Base-by-base conservation (phyloP, 2,113 vertebrate species). In the Microtus ochrogaster region DNA sequence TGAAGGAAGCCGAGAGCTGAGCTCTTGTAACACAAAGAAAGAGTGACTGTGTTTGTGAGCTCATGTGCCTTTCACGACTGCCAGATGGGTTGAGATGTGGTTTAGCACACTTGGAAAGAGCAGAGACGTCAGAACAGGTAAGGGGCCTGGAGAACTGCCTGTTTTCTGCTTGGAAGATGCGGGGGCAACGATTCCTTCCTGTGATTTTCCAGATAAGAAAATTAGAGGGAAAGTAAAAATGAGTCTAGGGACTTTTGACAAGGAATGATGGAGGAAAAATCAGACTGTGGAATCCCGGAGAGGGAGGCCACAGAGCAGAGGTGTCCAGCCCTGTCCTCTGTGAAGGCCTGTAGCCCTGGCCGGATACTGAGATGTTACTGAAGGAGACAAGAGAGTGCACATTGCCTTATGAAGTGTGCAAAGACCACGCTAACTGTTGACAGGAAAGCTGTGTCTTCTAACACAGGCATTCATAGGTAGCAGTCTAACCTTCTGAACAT, bases 21-120 rank as follows among this genome's bases (percentile, higher is more conserved):
- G 39, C 39, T 39, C n/a, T 70, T 44, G 24, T 44, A 2, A 49
- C 28, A 44, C 17, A 36, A 73, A 58, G 3, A 0, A 66, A 58
- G 2, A 0, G 0, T 8, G 10, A 17, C 24, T 4, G 7, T 7
- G 21, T 9, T 9, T 81, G 21, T 41, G 1, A 55, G 83, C 55
- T 55, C 30, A 7, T 9, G 9, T 12, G 30, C 6, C 68, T 66
- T 28, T 47, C 5, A n/a, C 33, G 14, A 22, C 21, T 49, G 44
- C n/a, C 5, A 66, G 47, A 24, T 26, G 58, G 68, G 21, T 24
- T 49, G 39, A 12, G 6, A 22, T 22, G 36, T 39, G 13, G 0
- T 52, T 72, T 7, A n/a, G 39, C 39, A 12, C 0, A 10, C 8
- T 14, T 24, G 63, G 30, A 39, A 63, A 39, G 36, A 52, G 1